These are phyloP conservation scores for Electrona antarctica DNA, from an alignment of 2,113 vertebrate species.

Conservation along the genomic window DNA sequence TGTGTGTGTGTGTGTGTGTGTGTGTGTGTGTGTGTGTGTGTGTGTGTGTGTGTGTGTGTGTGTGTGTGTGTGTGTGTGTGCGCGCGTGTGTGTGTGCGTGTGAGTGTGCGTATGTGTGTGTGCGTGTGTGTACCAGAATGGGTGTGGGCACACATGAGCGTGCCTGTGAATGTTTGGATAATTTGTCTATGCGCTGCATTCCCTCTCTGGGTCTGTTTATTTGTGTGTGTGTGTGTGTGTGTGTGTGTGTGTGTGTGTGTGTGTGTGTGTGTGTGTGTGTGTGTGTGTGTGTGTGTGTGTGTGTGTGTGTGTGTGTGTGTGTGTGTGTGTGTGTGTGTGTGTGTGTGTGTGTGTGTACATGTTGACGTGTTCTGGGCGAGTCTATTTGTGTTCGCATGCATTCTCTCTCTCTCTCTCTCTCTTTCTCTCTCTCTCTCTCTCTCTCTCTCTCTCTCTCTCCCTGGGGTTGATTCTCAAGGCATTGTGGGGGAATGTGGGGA, in stretches of 20 bases:
- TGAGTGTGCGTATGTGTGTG: conserved; percentile 55
- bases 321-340: neutral
- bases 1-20: conserved; percentile 39
- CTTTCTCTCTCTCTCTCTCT: neutral
- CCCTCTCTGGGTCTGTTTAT: conserved; percentile 58
- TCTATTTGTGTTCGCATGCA: conserved; percentile 18
- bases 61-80: neutral
- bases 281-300: neutral
- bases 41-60: neutral
- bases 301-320: conserved; percentile 5
- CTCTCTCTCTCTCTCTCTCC: conserved; percentile 1
- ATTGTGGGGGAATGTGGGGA: conserved; percentile 51
- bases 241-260: conserved; percentile 11
- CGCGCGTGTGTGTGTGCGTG: too few relatives aligned
- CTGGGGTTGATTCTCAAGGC: conserved; percentile 48
- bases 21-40: conserved; percentile 48
- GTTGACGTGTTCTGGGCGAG: neutral
- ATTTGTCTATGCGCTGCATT: conserved; percentile 47
- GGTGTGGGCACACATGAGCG: conserved; percentile 54
- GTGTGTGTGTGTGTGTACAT: conserved; percentile 2
- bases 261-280: conserved; percentile 33
- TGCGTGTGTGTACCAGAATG: conserved; percentile 41
- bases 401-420: neutral
- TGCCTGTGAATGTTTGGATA: conserved; percentile 68
- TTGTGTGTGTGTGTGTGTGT: conserved; percentile 26